A percentile compares a stretch with the other conserved stretches of the same genome.
Evolutionary conservation across 2,888 invertebrate genomes (phyloP).

Genomic region (Drosophila crucigera): DNA sequence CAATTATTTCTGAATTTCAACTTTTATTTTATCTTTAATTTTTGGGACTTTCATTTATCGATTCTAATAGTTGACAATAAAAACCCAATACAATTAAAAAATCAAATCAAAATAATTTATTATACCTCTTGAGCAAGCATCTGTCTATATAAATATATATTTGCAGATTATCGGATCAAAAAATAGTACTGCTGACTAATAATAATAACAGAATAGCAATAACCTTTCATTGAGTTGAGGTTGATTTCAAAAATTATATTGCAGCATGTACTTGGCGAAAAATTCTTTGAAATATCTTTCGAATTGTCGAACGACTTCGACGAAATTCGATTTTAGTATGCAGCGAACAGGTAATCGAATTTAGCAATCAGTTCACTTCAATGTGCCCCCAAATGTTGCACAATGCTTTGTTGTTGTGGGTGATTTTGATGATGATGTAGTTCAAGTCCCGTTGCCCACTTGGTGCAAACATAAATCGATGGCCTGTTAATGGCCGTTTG

Average conservation of each 20-base stretch:
- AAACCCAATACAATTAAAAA: background rate
- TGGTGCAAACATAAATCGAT: slow-evolving; percentile 69
- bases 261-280: background rate
- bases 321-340: background rate
- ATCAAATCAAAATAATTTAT: background rate
- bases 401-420: background rate
- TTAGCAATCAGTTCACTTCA: background rate
- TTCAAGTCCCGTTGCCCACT: slow-evolving; percentile 51
- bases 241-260: background rate
- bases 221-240: background rate
- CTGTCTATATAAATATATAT: background rate
- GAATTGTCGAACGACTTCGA: background rate
- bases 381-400: slow-evolving; percentile 1
- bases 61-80: too few species aligned
- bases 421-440: slow-evolving; percentile 45
- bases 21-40: background rate
- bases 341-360: background rate
- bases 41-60: background rate
- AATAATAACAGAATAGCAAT: too few species aligned
- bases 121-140: background rate
- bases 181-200: background rate
- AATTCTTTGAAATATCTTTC: background rate
- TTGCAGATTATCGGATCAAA: background rate
- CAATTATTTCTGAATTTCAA: background rate
- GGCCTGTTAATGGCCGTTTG: slow-evolving; percentile 71